These are phyloP conservation scores for Pontoporia blainvillei DNA, from an alignment of 2,113 vertebrate genomes.

Conservation along the genomic window DNA sequence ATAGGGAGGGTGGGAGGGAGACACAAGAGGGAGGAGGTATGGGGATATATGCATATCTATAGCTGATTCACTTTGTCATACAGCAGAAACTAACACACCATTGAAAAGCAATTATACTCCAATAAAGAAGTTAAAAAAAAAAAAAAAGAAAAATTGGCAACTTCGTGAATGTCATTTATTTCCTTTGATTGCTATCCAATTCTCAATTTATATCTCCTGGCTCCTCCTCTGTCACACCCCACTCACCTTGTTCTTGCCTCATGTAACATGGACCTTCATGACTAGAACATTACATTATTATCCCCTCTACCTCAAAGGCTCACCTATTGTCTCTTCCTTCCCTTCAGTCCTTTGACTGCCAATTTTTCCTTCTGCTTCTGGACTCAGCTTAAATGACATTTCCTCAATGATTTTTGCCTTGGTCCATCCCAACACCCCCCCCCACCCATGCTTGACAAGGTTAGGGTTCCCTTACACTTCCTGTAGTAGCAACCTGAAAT, in stretches of 20 bases:
- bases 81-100: too few species aligned
- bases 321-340: not conserved
- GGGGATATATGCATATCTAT: too few species aligned
- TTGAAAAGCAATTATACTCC: too few species aligned
- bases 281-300: not conserved
- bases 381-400: not conserved
- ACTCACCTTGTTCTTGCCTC: not conserved
- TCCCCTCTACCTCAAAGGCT: not conserved
- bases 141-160: not conserved
- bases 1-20: too few species aligned
- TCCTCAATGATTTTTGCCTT: not conserved
- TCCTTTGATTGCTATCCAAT: not conserved
- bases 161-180: not conserved
- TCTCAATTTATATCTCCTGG: not conserved
- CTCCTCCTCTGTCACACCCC: not conserved
- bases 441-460: rapidly evolving
- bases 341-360: not conserved
- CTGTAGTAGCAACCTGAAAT: not conserved
- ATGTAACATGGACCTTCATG: not conserved
- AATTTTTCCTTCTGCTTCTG: not conserved
- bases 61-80: too few species aligned
- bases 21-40: too few species aligned
- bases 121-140: too few species aligned
- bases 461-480: not conserved
- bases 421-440: not conserved